Conservation (phyloP, 2,797 vertebrate genomes). For the Cottoperca gobio region DNA sequence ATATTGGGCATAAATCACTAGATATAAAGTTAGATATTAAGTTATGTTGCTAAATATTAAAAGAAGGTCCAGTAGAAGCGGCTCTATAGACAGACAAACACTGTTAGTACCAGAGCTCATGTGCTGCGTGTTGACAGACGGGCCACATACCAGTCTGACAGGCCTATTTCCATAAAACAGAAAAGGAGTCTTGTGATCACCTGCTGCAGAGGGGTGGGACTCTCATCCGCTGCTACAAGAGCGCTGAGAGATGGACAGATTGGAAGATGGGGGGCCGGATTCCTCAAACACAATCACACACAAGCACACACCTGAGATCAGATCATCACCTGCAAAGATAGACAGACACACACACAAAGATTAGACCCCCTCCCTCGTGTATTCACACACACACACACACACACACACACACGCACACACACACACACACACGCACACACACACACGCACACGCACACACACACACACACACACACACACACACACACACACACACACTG, state of each 20-base stretch:
- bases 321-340: slow-evolving; percentile 56
- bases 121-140: slow-evolving; percentile 38
- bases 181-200: slow-evolving; percentile 67
- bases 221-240: slow-evolving; percentile 66
- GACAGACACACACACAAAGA: slow-evolving; percentile 18
- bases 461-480: too few species aligned
- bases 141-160: slow-evolving; percentile 64
- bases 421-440: slow-evolving; percentile 16
- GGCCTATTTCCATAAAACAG: slow-evolving; percentile 55
- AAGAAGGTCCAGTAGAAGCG: neutral
- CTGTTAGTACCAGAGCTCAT: slow-evolving; percentile 8
- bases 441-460: too few species aligned
- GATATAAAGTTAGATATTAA: neutral
- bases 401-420: slow-evolving; percentile 11
- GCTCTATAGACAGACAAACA: slow-evolving; percentile 16
- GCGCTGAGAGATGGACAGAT: slow-evolving; percentile 71
- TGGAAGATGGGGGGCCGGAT: slow-evolving; percentile 63
- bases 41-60: neutral
- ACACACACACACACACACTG: too few species aligned
- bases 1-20: neutral
- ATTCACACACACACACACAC: slow-evolving; percentile 8
- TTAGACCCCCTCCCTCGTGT: neutral
- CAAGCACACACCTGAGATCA: slow-evolving; percentile 63
- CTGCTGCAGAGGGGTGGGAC: slow-evolving; percentile 51
- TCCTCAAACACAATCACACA: slow-evolving; percentile 60